Conservation (phyloP, 2,797 vertebrate species). For the Tragelaphus oryx region DNA sequence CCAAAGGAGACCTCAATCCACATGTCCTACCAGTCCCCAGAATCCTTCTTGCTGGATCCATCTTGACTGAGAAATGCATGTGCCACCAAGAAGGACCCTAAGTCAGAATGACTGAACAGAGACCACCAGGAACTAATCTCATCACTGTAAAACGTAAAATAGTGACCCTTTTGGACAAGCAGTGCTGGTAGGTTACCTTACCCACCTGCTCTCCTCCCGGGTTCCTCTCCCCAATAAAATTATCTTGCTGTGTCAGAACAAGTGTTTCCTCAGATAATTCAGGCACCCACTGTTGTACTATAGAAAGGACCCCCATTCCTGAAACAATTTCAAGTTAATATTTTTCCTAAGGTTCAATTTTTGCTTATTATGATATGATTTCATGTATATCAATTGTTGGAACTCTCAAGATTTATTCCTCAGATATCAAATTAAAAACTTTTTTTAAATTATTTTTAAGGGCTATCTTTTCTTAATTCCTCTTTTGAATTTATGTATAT, state of each 20-base stretch:
- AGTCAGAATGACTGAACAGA: not conserved
- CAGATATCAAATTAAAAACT: not conserved
- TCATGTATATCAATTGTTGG: not conserved
- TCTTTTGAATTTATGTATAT: not conserved
- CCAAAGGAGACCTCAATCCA: not conserved
- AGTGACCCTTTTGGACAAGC: not conserved
- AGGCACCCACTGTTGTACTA: not conserved
- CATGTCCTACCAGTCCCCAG: not conserved
- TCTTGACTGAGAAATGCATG: not conserved
- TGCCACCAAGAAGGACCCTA: not conserved
- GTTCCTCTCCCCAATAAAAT: not conserved
- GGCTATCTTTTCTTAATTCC: not conserved
- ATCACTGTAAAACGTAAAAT: not conserved
- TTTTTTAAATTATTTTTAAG: not conserved
- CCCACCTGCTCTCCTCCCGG: rapidly evolving
- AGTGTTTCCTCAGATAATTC: not conserved
- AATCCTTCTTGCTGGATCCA: not conserved
- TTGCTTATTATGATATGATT: not conserved
- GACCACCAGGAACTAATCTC: not conserved
- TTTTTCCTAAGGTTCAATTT: not conserved
- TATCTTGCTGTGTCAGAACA: not conserved
- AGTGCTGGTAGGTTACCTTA: not conserved
- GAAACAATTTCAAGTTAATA: not conserved
- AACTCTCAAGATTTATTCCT: not conserved
- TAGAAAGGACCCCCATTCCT: not conserved